Evolutionary conservation across 2,113 vertebrate genomes (phyloP).

Genomic region (Ageneiosus marmoratus): DNA sequence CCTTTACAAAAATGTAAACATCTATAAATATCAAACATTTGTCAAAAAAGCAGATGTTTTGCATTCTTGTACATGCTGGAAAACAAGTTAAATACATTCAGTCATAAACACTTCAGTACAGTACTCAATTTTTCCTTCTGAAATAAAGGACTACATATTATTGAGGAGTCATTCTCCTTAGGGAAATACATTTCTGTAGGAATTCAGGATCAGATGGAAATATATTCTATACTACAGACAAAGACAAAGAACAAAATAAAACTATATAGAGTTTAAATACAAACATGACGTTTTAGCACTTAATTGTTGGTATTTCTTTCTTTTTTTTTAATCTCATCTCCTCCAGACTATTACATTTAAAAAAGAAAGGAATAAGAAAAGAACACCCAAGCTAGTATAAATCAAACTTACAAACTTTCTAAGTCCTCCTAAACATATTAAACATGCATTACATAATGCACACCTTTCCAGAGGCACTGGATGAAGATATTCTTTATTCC

Average conservation of each 20-base stretch:
- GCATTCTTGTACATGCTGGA: constrained; percentile 33
- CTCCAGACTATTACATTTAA: not conserved
- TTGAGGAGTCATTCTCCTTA: not conserved
- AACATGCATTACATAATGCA: constrained; percentile 2
- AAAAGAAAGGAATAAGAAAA: constrained; percentile 35
- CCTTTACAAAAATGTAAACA: constrained; percentile 55
- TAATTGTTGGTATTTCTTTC: not conserved
- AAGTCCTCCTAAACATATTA: constrained; percentile 10
- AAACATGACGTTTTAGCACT: not conserved
- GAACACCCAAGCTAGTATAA: constrained; percentile 1
- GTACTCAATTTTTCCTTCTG: not conserved
- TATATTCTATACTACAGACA: not conserved
- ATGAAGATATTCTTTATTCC: constrained; percentile 71
- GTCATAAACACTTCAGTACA: constrained; percentile 45
- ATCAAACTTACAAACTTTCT: not conserved
- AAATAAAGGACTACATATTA: not conserved
- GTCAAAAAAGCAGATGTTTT: constrained; percentile 36
- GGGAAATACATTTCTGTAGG: not conserved
- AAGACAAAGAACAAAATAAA: not conserved
- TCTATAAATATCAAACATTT: constrained; percentile 67
- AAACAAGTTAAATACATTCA: constrained; percentile 52
- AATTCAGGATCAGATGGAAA: constrained; percentile 5
- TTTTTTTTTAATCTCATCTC: not conserved
- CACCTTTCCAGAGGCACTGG: not conserved
- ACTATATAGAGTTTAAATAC: not conserved